Percentiles rank a stretch among this genome's conserved stretches.
Conservation (phyloP, 92 coral and sea anemone genomes). For the Bergia puertoricense region DNA sequence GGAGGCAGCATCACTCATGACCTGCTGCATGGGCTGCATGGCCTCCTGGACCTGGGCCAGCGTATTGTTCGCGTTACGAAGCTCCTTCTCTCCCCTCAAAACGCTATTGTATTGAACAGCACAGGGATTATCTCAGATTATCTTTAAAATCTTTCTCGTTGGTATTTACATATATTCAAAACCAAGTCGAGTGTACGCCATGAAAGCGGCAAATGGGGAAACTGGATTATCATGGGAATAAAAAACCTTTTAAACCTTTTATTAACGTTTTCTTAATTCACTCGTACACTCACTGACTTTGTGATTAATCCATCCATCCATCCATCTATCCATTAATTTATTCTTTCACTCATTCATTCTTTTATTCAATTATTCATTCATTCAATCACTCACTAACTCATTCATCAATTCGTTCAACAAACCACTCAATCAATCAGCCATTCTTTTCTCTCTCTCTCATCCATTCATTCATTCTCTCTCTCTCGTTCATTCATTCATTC, state of each 20-base stretch:
- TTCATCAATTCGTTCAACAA: background rate
- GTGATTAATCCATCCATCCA: too few relatives aligned
- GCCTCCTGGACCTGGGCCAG: conserved; percentile 81
- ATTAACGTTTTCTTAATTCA: too few relatives aligned
- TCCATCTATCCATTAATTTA: too few relatives aligned
- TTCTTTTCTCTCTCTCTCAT: background rate
- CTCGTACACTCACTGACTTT: too few relatives aligned
- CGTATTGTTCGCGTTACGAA: conserved; percentile 82
- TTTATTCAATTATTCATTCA: background rate
- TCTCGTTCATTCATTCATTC: background rate
- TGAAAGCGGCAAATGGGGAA: too few relatives aligned
- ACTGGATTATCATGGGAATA: too few relatives aligned
- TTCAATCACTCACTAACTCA: background rate
- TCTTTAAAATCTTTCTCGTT: too few relatives aligned
- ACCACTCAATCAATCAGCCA: background rate
- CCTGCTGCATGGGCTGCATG: conserved; percentile 87
- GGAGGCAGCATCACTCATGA: conserved; percentile 78
- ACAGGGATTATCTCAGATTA: too few relatives aligned
- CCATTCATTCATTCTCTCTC: background rate
- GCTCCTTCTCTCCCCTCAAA: conserved; percentile 72
- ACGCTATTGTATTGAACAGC: conserved; percentile 14
- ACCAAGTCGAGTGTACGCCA: too few relatives aligned
- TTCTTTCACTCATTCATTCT: too few relatives aligned
- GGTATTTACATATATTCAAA: too few relatives aligned
- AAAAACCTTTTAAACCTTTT: too few relatives aligned